Base-by-base conservation (phyloP, 2,113 vertebrate genomes). In the Pseudopipra pipra region DNA sequence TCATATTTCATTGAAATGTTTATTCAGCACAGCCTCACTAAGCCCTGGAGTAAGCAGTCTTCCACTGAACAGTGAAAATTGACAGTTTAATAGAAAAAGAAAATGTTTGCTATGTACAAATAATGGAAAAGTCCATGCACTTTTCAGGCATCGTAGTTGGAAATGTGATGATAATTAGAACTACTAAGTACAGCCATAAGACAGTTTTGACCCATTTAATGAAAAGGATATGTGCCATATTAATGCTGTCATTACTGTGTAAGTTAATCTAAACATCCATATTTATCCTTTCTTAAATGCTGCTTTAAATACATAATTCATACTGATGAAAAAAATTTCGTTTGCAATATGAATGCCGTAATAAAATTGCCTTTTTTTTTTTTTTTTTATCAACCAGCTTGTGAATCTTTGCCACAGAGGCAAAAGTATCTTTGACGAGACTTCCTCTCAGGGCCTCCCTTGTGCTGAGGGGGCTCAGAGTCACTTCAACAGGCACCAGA, bases 381-480 rank as follows among this genome's bases (percentile, higher is more conserved):
- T 43, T 63, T 33, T 78, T 52, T 35, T 49, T 9, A 2, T 25
- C 28, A 49, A 63, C 4, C 19, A 56, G 11, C 31, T 28, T 44
- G 11, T 37, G 35, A 78, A 33, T 58, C 28, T 47, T 90, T 93
- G 20, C 35, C 24, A 54, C 27, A 37, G 6, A 13, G 9, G 24
- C 28, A 63, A 58, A 58, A 71, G 4, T 22, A 27, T 55, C 30
- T 74, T 47, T 5, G 1, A 43, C 15, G 12, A 11, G 14, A 59
- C n/a, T 21, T 70, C 20, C 7, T 21, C 52, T 76, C 0, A 0
- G 12, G 3, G 8, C 49, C 13, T 59, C 9, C 37, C 27, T 25
- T 67, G 28, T 43, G 9, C 51, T 51, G 41, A 24, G 54, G 14
- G 15, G 27, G 4, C 24, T 59, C 22, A 12, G 31, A 49, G n/a